Evolutionary conservation across 2,113 vertebrate genomes (phyloP), one percentile per base, ranked within the genome.

Genomic region (Petrocephalus zakoni): DNA sequence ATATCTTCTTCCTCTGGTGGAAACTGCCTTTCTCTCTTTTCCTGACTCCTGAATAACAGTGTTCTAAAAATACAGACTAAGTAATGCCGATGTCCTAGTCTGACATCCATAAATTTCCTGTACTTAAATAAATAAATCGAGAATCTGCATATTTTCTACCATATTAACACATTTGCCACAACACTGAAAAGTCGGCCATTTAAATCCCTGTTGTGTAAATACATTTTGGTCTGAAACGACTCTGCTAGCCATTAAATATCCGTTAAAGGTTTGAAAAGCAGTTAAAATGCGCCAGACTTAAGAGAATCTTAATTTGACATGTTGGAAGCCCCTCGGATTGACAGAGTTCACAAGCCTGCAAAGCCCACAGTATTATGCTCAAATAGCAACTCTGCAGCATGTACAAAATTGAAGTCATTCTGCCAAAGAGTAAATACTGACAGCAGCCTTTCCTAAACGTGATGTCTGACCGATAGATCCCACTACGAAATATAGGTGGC

Each of bases 161-260:
- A 29, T 29, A 68, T 68, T 68, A 29, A 68, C n/a, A 68, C n/a
- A 29, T 68, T 68, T 68, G n/a, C 25, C n/a, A 68, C 61, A 68
- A 10, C 10, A 5, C 61, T 68, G 61, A 29, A 68, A 68, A 29
- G 2, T 68, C 25, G 25, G 29, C 25, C n/a, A 13, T 68, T 4
- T 68, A 29, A 68, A 68, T 68, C 10, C 61, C n/a, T 29, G 9
- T 68, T 68, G 25, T 29, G 61, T 68, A 68, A 68, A 68, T 68
- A 13, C 25, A 29, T 68, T 68, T 68, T 8, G 25, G 61, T 68
- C n/a, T 25, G 61, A 29, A 68, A 68, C 61, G 29, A 68, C n/a
- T 68, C 29, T 29, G 61, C 61, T 68, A 68, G 25, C 58, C 91
- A 90, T 92, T 93, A 92, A 91, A 93, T 92, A 88, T 21, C 90